A percentile compares a stretch with the other conserved stretches of the same genome.
phyloP scores from a whole-genome alignment of 2,888 invertebrate species.

The Allolobophora icterica region DNA sequence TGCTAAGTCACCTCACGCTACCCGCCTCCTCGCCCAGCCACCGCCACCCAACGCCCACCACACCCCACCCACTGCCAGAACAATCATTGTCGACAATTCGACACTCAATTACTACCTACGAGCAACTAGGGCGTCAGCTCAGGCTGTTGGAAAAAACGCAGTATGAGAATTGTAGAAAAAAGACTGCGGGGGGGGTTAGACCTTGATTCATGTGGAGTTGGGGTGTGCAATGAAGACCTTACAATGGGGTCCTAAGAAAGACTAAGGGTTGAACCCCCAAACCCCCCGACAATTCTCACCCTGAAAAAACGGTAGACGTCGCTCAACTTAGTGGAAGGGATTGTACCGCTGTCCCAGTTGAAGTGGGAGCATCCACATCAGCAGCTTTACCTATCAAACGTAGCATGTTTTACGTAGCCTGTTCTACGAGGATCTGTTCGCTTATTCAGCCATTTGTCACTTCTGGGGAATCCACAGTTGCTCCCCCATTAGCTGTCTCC shows the following conservation, averaged over 20 bases:
- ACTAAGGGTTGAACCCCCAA: no score
- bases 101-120: not conserved
- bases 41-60: not conserved
- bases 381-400: not conserved
- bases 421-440: not conserved
- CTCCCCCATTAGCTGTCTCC: not conserved
- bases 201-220: no score
- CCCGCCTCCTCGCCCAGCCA: not conserved
- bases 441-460: not conserved
- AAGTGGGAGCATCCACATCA: no score
- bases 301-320: no score
- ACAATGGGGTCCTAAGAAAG: no score
- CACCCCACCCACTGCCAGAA: not conserved
- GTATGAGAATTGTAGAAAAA: no score
- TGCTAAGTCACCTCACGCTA: not conserved
- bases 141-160: not conserved
- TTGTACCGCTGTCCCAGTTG: no score
- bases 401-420: no score
- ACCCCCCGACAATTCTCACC: no score
- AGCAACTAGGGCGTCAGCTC: not conserved
- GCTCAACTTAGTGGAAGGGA: no score
- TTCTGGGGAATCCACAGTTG: not conserved
- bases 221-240: no score
- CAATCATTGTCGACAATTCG: not conserved
- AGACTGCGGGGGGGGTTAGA: no score